These are phyloP conservation scores for Drosophila recens DNA, from an alignment of 2,888 invertebrate genomes.

Conservation along the genomic window DNA sequence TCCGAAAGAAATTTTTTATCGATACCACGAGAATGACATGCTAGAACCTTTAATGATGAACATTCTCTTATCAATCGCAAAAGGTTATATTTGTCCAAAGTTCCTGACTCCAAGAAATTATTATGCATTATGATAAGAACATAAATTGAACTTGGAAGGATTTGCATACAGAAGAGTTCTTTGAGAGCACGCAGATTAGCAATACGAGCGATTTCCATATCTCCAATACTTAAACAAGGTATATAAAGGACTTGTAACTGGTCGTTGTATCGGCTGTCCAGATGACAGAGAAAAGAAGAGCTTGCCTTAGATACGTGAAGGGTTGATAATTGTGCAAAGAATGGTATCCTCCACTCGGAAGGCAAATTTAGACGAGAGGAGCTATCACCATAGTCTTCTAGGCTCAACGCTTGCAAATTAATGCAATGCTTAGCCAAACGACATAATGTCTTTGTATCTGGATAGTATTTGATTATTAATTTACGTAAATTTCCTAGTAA, in stretches of 20 bases:
- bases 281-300: neutral
- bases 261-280: slow-evolving; percentile 3
- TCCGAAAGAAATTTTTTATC: neutral
- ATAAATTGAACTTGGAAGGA: neutral
- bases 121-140: neutral
- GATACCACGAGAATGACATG: neutral
- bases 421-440: neutral
- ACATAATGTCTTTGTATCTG: neutral
- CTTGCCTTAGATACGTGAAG: neutral
- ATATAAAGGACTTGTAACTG: slow-evolving; percentile 2
- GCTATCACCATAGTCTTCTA: neutral
- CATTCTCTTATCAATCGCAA: slow-evolving; percentile 2
- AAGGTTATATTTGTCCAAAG: neutral
- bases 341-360: neutral
- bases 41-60: neutral
- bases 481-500: neutral
- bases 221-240: neutral
- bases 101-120: neutral
- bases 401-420: neutral
- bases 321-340: slow-evolving; percentile 5
- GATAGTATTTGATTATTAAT: slow-evolving; percentile 2
- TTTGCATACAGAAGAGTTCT: neutral
- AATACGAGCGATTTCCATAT: neutral
- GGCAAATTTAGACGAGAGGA: neutral
- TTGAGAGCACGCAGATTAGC: neutral